phyloP scores from a whole-genome alignment of 1,140 invertebrate species.

The Pissodes strobi region DNA sequence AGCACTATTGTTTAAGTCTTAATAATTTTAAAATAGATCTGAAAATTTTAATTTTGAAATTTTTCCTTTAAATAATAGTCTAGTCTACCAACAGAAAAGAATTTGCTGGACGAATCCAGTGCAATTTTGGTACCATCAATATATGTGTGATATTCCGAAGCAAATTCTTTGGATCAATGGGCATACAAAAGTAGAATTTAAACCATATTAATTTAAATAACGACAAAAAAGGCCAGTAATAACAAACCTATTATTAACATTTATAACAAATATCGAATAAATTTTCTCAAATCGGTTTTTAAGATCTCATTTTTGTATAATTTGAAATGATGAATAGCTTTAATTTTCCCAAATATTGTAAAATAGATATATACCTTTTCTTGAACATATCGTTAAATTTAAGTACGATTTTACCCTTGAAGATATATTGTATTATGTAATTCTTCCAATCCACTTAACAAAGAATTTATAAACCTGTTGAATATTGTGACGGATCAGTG shows the following conservation, averaged over 20 bases:
- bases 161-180: background rate
- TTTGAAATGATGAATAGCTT: conserved; percentile 28
- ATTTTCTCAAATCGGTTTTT: conserved; percentile 19
- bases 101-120: too few species aligned
- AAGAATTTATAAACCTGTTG: background rate
- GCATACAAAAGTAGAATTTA: conserved; percentile 5
- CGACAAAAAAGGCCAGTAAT: conserved; percentile 26
- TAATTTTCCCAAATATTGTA: conserved; percentile 34
- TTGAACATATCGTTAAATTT: conserved; percentile 34
- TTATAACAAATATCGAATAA: conserved; percentile 6
- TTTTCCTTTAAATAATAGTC: conserved; percentile 23
- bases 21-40: conserved; percentile 21
- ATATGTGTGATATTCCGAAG: too few species aligned
- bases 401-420: background rate
- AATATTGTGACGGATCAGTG: background rate
- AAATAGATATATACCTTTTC: conserved; percentile 24
- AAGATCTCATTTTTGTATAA: conserved; percentile 20
- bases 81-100: conserved; percentile 11
- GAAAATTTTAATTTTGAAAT: conserved; percentile 35
- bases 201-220: too few species aligned
- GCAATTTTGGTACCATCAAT: too few species aligned
- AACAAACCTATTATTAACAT: background rate
- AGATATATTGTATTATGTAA: too few species aligned
- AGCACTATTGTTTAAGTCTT: conserved; percentile 18
- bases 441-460: too few species aligned